Evolutionary conservation across 1,140 invertebrate species (phyloP).

Genomic region (Diorhabda elongata): DNA sequence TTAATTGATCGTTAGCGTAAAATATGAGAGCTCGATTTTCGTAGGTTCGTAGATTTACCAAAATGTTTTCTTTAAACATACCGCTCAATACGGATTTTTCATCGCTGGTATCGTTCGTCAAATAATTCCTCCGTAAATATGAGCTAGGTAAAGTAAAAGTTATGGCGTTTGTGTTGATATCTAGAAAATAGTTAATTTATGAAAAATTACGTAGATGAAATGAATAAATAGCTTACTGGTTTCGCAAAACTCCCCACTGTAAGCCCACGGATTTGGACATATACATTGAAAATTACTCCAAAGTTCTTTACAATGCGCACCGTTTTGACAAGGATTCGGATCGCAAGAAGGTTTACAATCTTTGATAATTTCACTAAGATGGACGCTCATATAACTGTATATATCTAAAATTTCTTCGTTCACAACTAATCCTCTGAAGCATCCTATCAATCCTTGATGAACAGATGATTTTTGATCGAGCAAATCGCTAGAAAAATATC

Average conservation of each 20-base stretch:
- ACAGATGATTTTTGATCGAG: constrained; percentile 72
- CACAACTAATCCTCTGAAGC: constrained; percentile 85
- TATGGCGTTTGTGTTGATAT: constrained; percentile 83
- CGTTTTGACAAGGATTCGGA: constrained; percentile 89
- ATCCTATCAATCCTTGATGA: constrained; percentile 85
- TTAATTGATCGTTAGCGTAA: constrained; percentile 88
- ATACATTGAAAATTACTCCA: constrained; percentile 91
- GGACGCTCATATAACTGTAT: constrained; percentile 89
- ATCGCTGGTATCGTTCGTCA: constrained; percentile 60
- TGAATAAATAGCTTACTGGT: constrained; percentile 62
- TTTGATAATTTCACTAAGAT: constrained; percentile 83
- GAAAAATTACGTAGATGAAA: not conserved
- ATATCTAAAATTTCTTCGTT: constrained; percentile 88
- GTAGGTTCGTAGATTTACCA: constrained; percentile 84
- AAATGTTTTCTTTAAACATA: constrained; percentile 72
- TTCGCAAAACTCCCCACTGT: constrained; percentile 83
- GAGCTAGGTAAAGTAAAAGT: constrained; percentile 80
- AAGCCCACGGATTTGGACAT: constrained; percentile 86
- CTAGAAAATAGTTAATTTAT: constrained; percentile 52
- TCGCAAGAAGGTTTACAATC: constrained; percentile 91
- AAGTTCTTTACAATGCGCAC: constrained; percentile 82
- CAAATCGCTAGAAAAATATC: constrained; percentile 60
- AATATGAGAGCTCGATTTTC: constrained; percentile 76
- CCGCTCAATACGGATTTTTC: constrained; percentile 63
- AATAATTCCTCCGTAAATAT: constrained; percentile 73